Base-by-base conservation (phyloP, 1,140 invertebrate species). In the Eriocheir sinensis region DNA sequence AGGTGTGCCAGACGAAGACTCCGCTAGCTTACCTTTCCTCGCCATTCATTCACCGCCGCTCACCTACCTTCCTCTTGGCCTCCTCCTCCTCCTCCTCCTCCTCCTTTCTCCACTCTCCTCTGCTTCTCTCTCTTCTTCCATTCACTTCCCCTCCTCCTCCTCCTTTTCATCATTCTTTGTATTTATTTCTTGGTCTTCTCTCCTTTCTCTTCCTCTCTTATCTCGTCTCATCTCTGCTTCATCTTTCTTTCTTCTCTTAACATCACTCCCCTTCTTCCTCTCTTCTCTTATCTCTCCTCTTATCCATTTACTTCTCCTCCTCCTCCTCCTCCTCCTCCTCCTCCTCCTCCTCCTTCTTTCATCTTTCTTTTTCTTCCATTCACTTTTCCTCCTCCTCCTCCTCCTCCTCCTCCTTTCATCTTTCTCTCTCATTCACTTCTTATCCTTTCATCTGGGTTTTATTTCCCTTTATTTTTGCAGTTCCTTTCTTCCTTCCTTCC, bases 391-490 rank as follows among this genome's bases (percentile, higher is more conserved):
- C 9, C 90, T 40, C 90, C 38, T 36, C 34, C 90, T 27, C n/a
- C 44, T 38, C n/a, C 38, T 72, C 21, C 32, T 36, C 27, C 44
- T 72, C 40, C 32, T 34, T 72, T 34, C 27, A 30, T 72, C 72
- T 27, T 34, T 92, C 34, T 92, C 41, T 92, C 72, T 92, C 72
- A 27, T 38, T 41, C 36, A 32, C 79, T 44, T 36, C 30, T 21
- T n/a, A 38, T 89, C 41, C 30, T 44, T 38, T n/a, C 27, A 27
- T 89, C 88, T 34, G 17, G 41, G 17, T 34, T 34, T 89, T 44
- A 38, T 44, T 44, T 89, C 41, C 41, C 34, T n/a, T n/a, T 44
- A 12, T 15, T 27, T 89, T 27, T 48, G n/a, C n/a, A n/a, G n/a
- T n/a, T 44, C 21, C 15, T 38, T 3, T 89, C 40, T 27, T 38